phyloP scores from a whole-genome alignment of 1,140 invertebrate genomes.

The Penaeus japonicus region DNA sequence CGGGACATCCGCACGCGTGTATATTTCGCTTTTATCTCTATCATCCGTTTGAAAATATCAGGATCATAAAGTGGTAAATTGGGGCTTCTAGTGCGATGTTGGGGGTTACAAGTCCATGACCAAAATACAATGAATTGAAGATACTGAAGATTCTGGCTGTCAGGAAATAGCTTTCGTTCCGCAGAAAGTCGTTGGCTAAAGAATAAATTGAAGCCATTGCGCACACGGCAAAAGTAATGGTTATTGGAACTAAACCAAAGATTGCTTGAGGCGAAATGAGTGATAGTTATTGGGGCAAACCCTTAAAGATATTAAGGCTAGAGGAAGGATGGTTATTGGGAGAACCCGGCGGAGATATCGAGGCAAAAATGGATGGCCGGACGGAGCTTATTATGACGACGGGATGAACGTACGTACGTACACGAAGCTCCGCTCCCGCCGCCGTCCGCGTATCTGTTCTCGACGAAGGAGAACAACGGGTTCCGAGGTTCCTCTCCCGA shows the following conservation, averaged over 20 bases:
- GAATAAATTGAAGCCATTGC: not conserved
- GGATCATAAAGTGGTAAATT: not conserved
- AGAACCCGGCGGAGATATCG: slow-evolving; percentile 7
- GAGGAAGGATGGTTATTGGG: slow-evolving; percentile 28
- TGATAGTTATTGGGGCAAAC: slow-evolving; percentile 11
- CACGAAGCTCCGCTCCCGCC: too few species aligned
- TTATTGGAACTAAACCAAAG: slow-evolving; percentile 21
- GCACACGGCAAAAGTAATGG: not conserved
- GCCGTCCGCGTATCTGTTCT: too few species aligned
- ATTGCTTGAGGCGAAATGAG: slow-evolving; percentile 27
- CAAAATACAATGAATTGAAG: slow-evolving; percentile 21
- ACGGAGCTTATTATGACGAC: too few species aligned
- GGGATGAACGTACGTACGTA: too few species aligned
- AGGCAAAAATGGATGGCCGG: not conserved
- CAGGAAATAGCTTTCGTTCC: not conserved
- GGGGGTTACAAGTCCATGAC: not conserved
- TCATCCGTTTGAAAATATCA: not conserved
- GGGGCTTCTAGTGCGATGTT: not conserved
- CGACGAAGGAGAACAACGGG: too few species aligned
- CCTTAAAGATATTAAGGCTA: not conserved
- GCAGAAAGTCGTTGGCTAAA: not conserved
- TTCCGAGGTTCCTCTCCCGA: too few species aligned
- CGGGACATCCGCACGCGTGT: too few species aligned
- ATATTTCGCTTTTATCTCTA: too few species aligned
- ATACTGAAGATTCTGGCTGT: not conserved